Percentiles rank a stretch among this genome's conserved stretches.
phyloP scores from a whole-genome alignment of 2,113 vertebrate species.

The Antechinus flavipes region DNA sequence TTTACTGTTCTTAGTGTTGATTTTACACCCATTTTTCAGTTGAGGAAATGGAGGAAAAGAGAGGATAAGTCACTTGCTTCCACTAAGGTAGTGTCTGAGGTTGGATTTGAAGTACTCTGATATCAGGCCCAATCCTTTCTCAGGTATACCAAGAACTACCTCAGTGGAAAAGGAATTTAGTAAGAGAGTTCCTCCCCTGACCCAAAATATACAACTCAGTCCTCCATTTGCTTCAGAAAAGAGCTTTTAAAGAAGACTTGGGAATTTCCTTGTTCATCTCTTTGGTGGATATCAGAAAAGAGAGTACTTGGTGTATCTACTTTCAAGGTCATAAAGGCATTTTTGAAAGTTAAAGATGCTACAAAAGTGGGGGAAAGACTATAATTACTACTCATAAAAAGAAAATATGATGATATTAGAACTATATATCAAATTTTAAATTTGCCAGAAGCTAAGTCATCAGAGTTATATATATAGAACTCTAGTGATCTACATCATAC shows the following conservation, averaged over 20 bases:
- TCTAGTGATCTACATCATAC: conserved; percentile 97
- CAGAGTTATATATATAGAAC: conserved; percentile 97
- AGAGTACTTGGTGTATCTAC: conserved; percentile 96
- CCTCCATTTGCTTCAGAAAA: conserved; percentile 83
- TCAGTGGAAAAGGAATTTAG: conserved; percentile 36
- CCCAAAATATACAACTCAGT: conserved; percentile 71
- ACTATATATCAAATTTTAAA: conserved; percentile 96
- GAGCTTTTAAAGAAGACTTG: conserved; percentile 84
- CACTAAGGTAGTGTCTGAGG: no score
- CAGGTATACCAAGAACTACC: no score
- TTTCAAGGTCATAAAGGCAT: conserved; percentile 95
- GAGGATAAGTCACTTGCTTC: neutral
- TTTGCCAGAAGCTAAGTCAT: conserved; percentile 97
- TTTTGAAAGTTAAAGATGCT: conserved; percentile 98
- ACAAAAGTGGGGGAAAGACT: conserved; percentile 95
- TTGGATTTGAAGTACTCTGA: no score
- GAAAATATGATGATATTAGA: conserved; percentile 99
- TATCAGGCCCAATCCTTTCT: no score
- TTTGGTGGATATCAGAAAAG: conserved; percentile 88
- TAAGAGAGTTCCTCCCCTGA: conserved; percentile 54
- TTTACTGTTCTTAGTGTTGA: neutral
- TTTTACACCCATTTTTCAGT: neutral
- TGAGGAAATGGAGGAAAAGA: neutral
- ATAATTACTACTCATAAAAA: conserved; percentile 96
- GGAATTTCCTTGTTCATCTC: conserved; percentile 80